phyloP scores from a whole-genome alignment of 2,797 vertebrate species.

The Danio aesculapii region DNA sequence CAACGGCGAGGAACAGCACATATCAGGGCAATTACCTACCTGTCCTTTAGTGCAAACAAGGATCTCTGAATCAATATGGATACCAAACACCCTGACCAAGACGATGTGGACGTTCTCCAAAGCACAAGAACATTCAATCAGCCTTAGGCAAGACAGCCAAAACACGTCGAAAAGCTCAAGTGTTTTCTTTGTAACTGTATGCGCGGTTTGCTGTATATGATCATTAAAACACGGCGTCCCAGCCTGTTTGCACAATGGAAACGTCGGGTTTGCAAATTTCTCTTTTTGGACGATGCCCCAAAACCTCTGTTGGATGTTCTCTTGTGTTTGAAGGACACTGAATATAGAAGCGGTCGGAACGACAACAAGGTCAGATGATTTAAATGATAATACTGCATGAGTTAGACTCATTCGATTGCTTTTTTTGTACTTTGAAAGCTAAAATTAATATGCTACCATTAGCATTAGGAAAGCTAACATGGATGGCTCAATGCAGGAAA shows the following conservation, averaged over 20 bases:
- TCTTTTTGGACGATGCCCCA: neutral
- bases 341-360: constrained; percentile 15
- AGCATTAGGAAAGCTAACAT: constrained; percentile 7
- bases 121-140: constrained; percentile 56
- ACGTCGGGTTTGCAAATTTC: neutral
- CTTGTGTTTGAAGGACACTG: constrained; percentile 10
- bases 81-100: constrained; percentile 73
- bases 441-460: constrained; percentile 21
- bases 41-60: constrained; percentile 77
- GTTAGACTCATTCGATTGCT: constrained; percentile 3
- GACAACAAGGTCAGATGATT: constrained; percentile 21
- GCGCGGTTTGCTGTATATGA: constrained; percentile 15
- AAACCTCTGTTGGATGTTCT: constrained; percentile 10
- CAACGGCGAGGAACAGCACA: constrained; percentile 53
- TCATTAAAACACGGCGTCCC: constrained; percentile 11
- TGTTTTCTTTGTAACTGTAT: constrained; percentile 4
- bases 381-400: neutral
- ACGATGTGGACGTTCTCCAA: constrained; percentile 38
- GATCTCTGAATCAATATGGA: constrained; percentile 76
- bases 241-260: constrained; percentile 14
- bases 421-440: neutral
- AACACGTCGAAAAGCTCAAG: neutral
- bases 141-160: constrained; percentile 27
- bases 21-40: constrained; percentile 77
- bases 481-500: neutral